phyloP scores from a whole-genome alignment of 1,140 invertebrate genomes.

The Drosophila repleta region DNA sequence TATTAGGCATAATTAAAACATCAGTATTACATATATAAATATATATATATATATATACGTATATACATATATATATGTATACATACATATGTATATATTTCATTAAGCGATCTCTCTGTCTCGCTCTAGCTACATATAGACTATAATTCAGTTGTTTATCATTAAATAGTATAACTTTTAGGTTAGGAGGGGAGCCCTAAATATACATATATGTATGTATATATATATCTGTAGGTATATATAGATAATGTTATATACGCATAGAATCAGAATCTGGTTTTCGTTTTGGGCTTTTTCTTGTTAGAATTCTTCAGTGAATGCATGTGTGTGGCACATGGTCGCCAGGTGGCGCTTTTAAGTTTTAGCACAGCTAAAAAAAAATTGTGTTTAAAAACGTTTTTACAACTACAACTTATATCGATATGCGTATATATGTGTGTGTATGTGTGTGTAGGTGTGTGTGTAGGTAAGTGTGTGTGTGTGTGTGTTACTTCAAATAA shows the following conservation, averaged over 20 bases:
- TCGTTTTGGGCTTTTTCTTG: background rate
- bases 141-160: conserved; percentile 16
- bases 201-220: background rate
- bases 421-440: conserved; percentile 30
- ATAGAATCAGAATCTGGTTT: conserved; percentile 5
- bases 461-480: too few relatives aligned
- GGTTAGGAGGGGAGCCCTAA: background rate
- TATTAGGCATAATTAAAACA: conserved; percentile 44
- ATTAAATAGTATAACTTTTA: conserved; percentile 3
- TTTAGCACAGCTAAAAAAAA: conserved; percentile 74
- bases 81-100: conserved; percentile 17
- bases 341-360: conserved; percentile 32
- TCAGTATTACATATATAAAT: conserved; percentile 13
- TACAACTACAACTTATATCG: conserved; percentile 62
- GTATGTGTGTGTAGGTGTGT: background rate
- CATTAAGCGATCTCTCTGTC: conserved; percentile 1
- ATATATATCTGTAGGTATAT: background rate
- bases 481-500: conserved; percentile 68
- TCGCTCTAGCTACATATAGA: conserved; percentile 1
- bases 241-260: background rate
- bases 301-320: conserved; percentile 52
- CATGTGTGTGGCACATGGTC: conserved; percentile 60
- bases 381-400: conserved; percentile 36
- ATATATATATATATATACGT: background rate
- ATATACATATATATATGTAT: background rate